Percentiles rank a stretch among this genome's conserved stretches.
Evolutionary conservation across 2,113 vertebrate genomes (phyloP).

Genomic region (Philantomba maxwellii): DNA sequence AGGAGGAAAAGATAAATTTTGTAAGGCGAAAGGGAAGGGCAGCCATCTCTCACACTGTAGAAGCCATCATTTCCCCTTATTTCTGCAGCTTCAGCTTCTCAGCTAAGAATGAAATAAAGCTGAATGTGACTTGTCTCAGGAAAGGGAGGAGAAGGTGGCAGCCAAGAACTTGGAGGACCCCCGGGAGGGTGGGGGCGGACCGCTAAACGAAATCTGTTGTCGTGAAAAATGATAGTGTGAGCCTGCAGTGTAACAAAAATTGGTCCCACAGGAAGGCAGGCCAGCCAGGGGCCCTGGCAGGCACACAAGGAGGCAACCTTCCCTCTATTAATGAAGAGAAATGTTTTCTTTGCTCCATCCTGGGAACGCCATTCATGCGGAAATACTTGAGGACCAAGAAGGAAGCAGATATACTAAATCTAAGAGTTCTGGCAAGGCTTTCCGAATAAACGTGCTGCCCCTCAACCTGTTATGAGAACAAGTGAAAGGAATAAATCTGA

Average conservation of each 20-base stretch:
- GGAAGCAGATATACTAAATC: constrained; percentile 4
- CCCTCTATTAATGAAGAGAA: neutral
- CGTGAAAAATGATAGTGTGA: neutral
- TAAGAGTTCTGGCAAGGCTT: neutral
- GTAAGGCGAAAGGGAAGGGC: neutral
- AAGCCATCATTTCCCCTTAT: neutral
- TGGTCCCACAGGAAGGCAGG: neutral
- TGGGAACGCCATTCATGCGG: neutral
- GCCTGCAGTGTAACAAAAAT: neutral
- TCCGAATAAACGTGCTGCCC: neutral
- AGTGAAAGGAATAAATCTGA: neutral
- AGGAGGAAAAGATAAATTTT: neutral
- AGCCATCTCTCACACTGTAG: neutral
- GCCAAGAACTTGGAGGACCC: neutral
- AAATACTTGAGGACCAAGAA: constrained; percentile 12
- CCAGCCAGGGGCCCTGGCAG: neutral
- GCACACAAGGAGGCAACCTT: neutral
- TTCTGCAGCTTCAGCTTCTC: constrained; percentile 49
- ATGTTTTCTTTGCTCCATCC: neutral
- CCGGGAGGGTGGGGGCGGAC: neutral
- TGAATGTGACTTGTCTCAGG: constrained; percentile 10
- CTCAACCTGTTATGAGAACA: neutral
- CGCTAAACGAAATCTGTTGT: neutral
- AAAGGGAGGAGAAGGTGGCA: neutral
- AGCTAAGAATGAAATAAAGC: constrained; percentile 18